Evolutionary conservation across 2,888 invertebrate genomes (phyloP), one percentile per base, ranked within the genome.

Genomic region (Minunthozetes semirufus): DNA sequence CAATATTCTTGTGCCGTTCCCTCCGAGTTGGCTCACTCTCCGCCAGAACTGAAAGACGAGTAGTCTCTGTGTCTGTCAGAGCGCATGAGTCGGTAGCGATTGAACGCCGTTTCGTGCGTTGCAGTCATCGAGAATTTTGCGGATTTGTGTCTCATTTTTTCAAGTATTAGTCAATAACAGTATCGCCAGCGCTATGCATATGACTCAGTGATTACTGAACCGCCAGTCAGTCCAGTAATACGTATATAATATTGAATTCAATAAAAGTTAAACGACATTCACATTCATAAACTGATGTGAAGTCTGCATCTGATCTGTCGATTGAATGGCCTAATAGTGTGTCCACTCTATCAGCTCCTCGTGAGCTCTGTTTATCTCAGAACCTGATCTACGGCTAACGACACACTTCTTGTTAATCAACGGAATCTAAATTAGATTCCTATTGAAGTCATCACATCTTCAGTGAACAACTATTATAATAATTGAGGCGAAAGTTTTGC

Each of bases 61-160:
- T 38, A 38, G 27, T 61, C 61, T 61, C 33, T 29, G 61, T 56
- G 17, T n/a, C 38, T 27, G 63, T 17, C n/a, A 38, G 63, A 66
- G 63, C 63, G 63, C 63, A 66, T 66, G 63, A 66, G 22, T 15
- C 56, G 22, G 59, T 19, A 38, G 33, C 38, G 9, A 38, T 38
- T 19, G 38, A 38, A 33, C 17, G 38, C 19, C 63, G 38, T 66
- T 66, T 66, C 70, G 48, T 70, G 42, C 48, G 25, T 17, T 70
- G 48, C 70, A 70, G 70, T 70, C 70, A 48, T 50, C 38, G n/a
- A n/a, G 22, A 13, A 25, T 68, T 68, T 70, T 46, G 70, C 48
- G 27, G 70, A 70, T 66, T 66, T 70, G 70, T 70, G 70, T 70
- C 70, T 70, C 70, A 46, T 70, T 70, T 70, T 70, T 70, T 70